Base-by-base conservation (phyloP, 1,140 invertebrate species). In the Ephestia elutella region DNA sequence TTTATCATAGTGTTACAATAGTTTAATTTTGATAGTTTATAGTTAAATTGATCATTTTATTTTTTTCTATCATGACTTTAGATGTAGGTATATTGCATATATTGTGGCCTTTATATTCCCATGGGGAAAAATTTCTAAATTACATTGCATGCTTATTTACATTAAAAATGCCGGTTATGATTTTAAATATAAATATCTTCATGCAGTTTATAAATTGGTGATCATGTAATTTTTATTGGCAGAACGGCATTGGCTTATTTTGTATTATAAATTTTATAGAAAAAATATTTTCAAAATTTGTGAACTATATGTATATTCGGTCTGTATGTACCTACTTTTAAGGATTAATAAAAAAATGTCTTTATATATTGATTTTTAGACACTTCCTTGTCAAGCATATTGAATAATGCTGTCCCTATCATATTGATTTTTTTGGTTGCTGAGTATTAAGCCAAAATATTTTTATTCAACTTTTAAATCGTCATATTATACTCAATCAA, bases 251-350 rank as follows among this genome's bases (percentile, higher is more conserved):
- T 50, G 1, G 49, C 50, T 25, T 53, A 53, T 25, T 25, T 5
- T 11, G 8, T 53, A n/a, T 9, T 25, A 25, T 3, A 25, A 25
- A 25, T 3, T 3, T 25, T 25, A 25, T 25, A 25, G 21, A n/a
- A n/a, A n/a, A 50, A 10, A 11, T 53, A 28, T 13, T 53, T 53
- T 53, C 20, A 21, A 25, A 53, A 53, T 53, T 50, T 20, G 21
- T 50, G n/a, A 25, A 53, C 4, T 21, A 15, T 53, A 53, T 53
- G 50, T 53, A 53, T 53, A 53, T 53, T 53, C 17, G 50, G 50
- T 53, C 50, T 53, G 50, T 53, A 53, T n/a, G n/a, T 25, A 53
- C 50, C 50, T 53, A 53, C 21, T 21, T 53, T 25, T 53, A 53
- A 53, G 50, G 13, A 44, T 44, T 53, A 53, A 53, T 53, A 53